Evolutionary conservation across 2,797 vertebrate species (phyloP).

Genomic region (Sebastolobus altivelis): DNA sequence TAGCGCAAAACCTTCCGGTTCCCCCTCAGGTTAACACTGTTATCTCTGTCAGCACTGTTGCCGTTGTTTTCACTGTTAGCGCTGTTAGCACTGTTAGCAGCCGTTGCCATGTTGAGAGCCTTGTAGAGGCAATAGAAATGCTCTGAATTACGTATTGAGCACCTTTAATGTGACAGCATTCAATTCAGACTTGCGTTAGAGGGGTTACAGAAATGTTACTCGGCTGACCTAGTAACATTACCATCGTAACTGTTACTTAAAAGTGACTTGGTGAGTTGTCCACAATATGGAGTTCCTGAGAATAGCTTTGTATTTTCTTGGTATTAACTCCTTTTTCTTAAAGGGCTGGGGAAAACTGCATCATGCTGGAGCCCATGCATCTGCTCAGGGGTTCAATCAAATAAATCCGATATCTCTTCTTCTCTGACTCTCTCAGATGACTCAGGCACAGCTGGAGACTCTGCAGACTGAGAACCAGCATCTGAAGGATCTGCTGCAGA

Average conservation of each 20-base stretch:
- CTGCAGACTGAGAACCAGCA: constrained; percentile 88
- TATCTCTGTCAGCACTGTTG: no score
- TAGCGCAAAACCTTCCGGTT: no score
- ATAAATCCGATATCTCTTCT: constrained; percentile 28
- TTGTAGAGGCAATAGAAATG: no score
- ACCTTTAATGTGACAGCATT: not conserved
- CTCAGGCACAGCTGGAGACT: constrained; percentile 88
- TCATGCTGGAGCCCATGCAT: not conserved
- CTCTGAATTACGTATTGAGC: no score
- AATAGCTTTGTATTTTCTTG: not conserved
- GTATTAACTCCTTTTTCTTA: not conserved
- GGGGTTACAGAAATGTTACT: not conserved
- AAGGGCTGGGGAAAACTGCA: not conserved
- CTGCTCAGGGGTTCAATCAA: not conserved
- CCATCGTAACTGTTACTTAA: not conserved
- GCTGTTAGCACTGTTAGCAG: no score
- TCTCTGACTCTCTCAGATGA: constrained; percentile 78
- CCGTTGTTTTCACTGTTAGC: no score
- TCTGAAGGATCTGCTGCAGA: constrained; percentile 87
- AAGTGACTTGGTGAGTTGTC: not conserved
- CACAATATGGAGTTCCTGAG: not conserved
- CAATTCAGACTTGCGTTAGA: not conserved
- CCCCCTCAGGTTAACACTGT: no score
- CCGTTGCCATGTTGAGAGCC: no score
- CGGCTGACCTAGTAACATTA: not conserved